These are phyloP conservation scores for Aradophagus sp. DNA, from an alignment of 1,140 invertebrate species.

Conservation along the genomic window DNA sequence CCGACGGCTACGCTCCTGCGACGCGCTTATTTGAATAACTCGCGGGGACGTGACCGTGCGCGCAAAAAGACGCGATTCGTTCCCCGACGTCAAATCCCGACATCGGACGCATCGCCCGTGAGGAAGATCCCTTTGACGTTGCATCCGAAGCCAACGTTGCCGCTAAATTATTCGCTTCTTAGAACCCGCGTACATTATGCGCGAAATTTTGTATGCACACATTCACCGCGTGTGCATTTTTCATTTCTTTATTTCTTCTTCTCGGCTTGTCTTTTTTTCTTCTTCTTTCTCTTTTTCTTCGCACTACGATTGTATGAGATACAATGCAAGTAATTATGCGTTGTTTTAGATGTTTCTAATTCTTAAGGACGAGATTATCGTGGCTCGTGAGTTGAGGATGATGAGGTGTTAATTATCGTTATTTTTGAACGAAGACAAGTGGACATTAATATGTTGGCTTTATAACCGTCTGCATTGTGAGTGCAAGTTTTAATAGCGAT, in stretches of 20 bases:
- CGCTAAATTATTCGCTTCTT: slow-evolving; percentile 38
- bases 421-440: too few species aligned
- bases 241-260: too few species aligned
- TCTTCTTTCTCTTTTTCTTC: too few species aligned
- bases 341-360: background rate
- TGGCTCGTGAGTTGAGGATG: too few species aligned
- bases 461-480: too few species aligned
- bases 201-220: slow-evolving; percentile 30
- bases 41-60: slow-evolving; percentile 51
- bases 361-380: background rate
- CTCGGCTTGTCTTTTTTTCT: too few species aligned
- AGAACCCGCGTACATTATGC: slow-evolving; percentile 37
- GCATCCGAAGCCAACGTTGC: slow-evolving; percentile 14
- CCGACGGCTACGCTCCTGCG: slow-evolving; percentile 44
- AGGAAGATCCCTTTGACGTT: slow-evolving; percentile 43
- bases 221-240: background rate
- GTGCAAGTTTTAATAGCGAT: too few species aligned
- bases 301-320: too few species aligned
- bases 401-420: slow-evolving; percentile 14
- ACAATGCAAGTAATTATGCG: slow-evolving; percentile 16
- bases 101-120: slow-evolving; percentile 16
- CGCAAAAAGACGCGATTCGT: slow-evolving; percentile 42
- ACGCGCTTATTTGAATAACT: slow-evolving; percentile 57
- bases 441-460: too few species aligned
- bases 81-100: slow-evolving; percentile 29